Evolutionary conservation across 2,888 invertebrate species (phyloP), one percentile per base, ranked within the genome.

Genomic region (Stenoptilia bipunctidactyla): DNA sequence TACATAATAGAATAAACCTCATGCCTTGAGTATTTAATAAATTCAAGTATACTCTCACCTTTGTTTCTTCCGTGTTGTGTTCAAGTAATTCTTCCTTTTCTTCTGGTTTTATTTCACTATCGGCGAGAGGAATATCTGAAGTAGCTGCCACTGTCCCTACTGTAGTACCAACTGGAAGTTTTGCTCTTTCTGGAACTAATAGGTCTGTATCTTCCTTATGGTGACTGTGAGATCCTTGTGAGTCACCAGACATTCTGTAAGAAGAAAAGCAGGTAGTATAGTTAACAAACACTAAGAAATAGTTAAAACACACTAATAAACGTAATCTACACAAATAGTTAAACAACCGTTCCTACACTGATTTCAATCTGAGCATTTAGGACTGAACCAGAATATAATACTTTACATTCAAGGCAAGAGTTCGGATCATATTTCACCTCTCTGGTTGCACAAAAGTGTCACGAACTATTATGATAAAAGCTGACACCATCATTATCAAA

Each of bases 231-330:
- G 61, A 61, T 40, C 59, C 66, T 45, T 64, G 55, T 35, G 79
- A 72, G 49, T 79, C 77, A 37, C 74, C 80, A 48, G 77, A 71
- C 77, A 80, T 82, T 47, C 80, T 80, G 56, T 46, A 62, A 3
- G 8, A 61, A 52, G 45, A 47, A 50, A 47, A 53, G 44, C 46
- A 37, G 42, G 33, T n/a, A 15, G 48, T 40, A 38, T 15, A 39
- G 40, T n/a, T n/a, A 34, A 37, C 42, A 43, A 40, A 49, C 20
- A 27, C n/a, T n/a, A n/a, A n/a, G n/a, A n/a, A n/a, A n/a, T n/a
- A n/a, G n/a, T n/a, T n/a, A n/a, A n/a, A n/a, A n/a, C n/a, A n/a
- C n/a, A n/a, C n/a, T n/a, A n/a, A n/a, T n/a, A n/a, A n/a, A n/a
- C n/a, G n/a, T n/a, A n/a, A n/a, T n/a, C 20, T 8, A 20, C 20